These are phyloP conservation scores for Podarcis siculus DNA, from an alignment of 2,797 vertebrate genomes.

Conservation along the genomic window DNA sequence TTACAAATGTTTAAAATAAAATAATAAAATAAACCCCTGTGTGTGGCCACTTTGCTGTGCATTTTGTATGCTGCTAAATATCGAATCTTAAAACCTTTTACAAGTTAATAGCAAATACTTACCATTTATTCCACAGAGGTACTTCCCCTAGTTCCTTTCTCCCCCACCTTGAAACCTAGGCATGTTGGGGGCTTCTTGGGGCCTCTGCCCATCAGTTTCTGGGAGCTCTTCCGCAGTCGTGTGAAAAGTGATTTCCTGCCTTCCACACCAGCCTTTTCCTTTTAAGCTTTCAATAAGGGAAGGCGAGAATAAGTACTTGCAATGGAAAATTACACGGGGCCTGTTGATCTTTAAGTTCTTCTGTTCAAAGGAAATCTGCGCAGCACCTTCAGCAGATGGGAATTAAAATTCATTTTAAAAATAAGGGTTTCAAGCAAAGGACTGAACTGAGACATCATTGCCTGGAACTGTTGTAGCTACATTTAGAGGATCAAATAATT, in stretches of 20 bases:
- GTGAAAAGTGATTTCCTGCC: not conserved
- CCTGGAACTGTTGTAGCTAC: not conserved
- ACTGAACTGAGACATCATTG: not conserved
- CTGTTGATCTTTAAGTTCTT: not conserved
- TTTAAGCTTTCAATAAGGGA: not conserved
- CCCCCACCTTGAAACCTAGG: not conserved
- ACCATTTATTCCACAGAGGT: not conserved
- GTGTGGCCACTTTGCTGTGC: not conserved
- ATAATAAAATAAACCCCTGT: not conserved
- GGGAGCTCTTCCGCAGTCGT: not conserved
- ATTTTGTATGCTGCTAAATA: not conserved
- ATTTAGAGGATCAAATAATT: conserved; percentile 1
- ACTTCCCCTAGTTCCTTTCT: not conserved
- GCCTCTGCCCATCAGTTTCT: not conserved
- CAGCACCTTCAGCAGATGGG: not conserved
- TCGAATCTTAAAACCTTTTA: not conserved
- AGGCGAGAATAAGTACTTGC: not conserved
- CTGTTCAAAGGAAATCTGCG: not conserved
- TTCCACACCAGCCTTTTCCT: not conserved
- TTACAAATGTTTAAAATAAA: too few species aligned
- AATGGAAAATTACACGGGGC: not conserved
- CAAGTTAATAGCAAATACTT: not conserved
- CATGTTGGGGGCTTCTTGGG: not conserved
- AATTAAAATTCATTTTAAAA: conserved; percentile 14
- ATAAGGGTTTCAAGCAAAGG: not conserved